Conservation (phyloP, 2,113 vertebrate species). For the Silurus asotus region DNA sequence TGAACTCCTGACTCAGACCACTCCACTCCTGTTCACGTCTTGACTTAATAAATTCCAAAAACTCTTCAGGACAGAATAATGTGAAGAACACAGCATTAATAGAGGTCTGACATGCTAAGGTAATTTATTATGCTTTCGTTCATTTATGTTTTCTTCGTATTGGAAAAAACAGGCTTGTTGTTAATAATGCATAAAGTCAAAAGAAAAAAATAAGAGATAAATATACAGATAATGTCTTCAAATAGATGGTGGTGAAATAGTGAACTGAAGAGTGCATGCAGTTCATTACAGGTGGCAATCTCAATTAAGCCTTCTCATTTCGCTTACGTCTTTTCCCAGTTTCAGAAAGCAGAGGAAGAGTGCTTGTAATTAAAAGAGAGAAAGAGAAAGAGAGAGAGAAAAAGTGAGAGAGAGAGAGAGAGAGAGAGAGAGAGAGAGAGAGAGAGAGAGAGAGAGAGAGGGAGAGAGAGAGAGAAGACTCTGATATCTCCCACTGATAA, state of each 20-base stretch:
- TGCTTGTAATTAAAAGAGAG: slow-evolving; percentile 66
- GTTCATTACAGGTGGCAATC: slow-evolving; percentile 55
- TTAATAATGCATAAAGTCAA: slow-evolving; percentile 28
- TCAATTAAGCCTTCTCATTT: slow-evolving; percentile 62
- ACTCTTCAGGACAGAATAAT: slow-evolving; percentile 30
- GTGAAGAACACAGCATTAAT: not conserved
- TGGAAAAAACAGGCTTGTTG: slow-evolving; percentile 6
- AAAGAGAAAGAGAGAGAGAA: not conserved
- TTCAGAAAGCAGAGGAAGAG: slow-evolving; percentile 58
- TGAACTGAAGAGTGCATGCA: slow-evolving; percentile 49
- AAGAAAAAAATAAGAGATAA: not conserved
- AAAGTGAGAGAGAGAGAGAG: slow-evolving; percentile 2
- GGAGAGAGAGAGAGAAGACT: not conserved
- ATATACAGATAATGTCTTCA: slow-evolving; percentile 18
- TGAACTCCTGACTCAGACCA: slow-evolving; percentile 32
- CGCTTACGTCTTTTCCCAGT: slow-evolving; percentile 59
- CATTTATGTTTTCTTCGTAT: not conserved
- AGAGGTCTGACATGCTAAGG: not conserved
- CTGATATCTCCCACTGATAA: slow-evolving; percentile 59
- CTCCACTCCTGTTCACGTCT: slow-evolving; percentile 25
- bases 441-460: not conserved
- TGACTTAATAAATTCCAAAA: slow-evolving; percentile 41
- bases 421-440: not conserved
- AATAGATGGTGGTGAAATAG: not conserved
- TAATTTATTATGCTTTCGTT: not conserved